Evolutionary conservation across 1,140 invertebrate genomes (phyloP), one percentile per base, ranked within the genome.

Genomic region (Mylabris phalerata): DNA sequence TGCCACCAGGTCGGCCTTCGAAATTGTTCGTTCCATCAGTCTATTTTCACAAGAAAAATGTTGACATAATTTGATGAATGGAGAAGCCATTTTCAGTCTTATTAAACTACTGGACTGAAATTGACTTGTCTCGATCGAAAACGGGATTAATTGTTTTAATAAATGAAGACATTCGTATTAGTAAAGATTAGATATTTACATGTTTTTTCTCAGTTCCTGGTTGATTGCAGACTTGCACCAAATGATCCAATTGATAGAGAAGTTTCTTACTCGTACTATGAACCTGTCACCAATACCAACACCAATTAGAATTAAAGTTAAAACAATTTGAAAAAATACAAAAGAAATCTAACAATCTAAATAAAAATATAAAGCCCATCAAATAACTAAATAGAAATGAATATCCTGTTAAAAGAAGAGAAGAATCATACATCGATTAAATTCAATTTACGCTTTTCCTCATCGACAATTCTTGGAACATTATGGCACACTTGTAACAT

Each of bases 231-330:
- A 95, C 89, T 84, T 95, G 92, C 69, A 95, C 92, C 76, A 95
- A 82, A 75, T 95, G 92, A 79, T 96, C 92, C 73, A 96, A 80
- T 78, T 95, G 92, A 78, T 95, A 95, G 67, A 95, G 84, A 71
- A 96, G 82, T 79, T 95, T 95, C 82, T 96, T 95, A 81, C 92
- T 95, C 65, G 92, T 95, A 74, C 90, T 94, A 82, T 95, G 92
- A 67, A 95, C 92, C 90, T 93, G 75, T 63, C 76, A 79, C 78
- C 72, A 78, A 32, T 32, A 32, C 67, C 68, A 77, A 71, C 68
- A 74, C 70, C 70, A 71, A 42, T 42, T 42, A 13, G 11, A 19
- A 50, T 54, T 43, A 42, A 54, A 54, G 41, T 59, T 9, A 54
- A 42, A 50, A 4, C 41, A 42, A 42, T 42, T 42, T 42, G 9